Evolutionary conservation across 1,140 invertebrate genomes (phyloP), one percentile per base, ranked within the genome.

Genomic region (Aphidius gifuensis): DNA sequence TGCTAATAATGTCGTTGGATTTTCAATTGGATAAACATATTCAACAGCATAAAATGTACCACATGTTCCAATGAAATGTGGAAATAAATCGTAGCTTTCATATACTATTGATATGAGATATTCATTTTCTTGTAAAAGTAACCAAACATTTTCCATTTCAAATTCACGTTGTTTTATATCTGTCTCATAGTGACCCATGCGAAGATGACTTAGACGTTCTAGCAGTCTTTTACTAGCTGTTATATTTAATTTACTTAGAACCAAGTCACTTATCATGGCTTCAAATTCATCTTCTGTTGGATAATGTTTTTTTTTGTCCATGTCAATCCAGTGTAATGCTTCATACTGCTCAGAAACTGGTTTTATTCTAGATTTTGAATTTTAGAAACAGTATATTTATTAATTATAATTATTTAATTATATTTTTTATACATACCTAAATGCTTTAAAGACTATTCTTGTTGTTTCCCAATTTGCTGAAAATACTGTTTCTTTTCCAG

Each of bases 1-100:
- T 0, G 74, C 73, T 2, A 76, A 56, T 5, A 71, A 57, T 23
- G 72, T 76, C 44, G 69, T 74, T 38, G 75, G 71, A 47, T 71
- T 72, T 70, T 78, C 62, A 73, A 74, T 58, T 76, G 75, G 83
- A 48, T 85, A 78, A 5, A 86, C 74, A 65, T 84, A 86, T 71
- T 89, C 86, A 5, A 87, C 83, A 16, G 84, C 84, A 77, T 86
- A 85, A 60, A 83, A 81, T 5, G 77, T 76, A 0, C 88, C 88
- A 75, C 88, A 90, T 9, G 86, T 85, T 3, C 87, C 87, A 55
- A 87, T 77, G n/a, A 88, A 68, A 69, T 84, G 82, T 8, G 88
- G 88, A 68, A 89, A 87, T 50, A 88, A 74, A 55, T 85, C 82
- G 57, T 77, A 76, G 60, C 86, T 82, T 58, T 83, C 80, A 70